Evolutionary conservation across 2,888 invertebrate species (phyloP).

Genomic region (Agrilus mali): DNA sequence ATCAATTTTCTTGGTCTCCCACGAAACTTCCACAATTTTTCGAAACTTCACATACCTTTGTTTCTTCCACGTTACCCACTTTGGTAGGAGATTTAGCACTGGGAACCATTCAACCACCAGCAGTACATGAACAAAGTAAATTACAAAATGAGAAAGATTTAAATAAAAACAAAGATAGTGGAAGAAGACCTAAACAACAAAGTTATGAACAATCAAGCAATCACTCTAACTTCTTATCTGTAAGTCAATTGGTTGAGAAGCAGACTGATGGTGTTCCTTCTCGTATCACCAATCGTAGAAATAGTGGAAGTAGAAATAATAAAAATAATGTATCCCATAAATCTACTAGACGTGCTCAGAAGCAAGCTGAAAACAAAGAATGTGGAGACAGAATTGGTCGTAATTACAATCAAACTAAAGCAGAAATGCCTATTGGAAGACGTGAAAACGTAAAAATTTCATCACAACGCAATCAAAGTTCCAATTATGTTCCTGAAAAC

Average conservation of each 20-base stretch:
- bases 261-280: conserved; percentile 25
- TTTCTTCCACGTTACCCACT: conserved; percentile 44
- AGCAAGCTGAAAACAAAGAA: conserved; percentile 7
- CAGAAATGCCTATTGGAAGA: conserved; percentile 3
- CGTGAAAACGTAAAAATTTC: background rate
- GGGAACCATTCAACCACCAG: conserved; percentile 19
- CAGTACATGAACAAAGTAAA: conserved; percentile 17
- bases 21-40: conserved; percentile 36
- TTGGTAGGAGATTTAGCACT: conserved; percentile 47
- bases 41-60: conserved; percentile 31
- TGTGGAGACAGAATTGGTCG: background rate
- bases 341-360: conserved; percentile 8
- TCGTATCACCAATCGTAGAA: conserved; percentile 22
- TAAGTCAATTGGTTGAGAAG: conserved; percentile 49
- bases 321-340: conserved; percentile 12
- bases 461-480: conserved; percentile 4
- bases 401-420: background rate
- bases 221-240: conserved; percentile 42
- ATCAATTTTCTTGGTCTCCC: conserved; percentile 45
- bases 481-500: conserved; percentile 7
- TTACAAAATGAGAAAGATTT: background rate
- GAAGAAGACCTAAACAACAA: conserved; percentile 11
- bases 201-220: conserved; percentile 21
- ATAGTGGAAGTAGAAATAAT: conserved; percentile 20
- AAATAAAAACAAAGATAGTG: conserved; percentile 10